phyloP scores from a whole-genome alignment of 2,113 vertebrate genomes.

The Perognathus longimembris region DNA sequence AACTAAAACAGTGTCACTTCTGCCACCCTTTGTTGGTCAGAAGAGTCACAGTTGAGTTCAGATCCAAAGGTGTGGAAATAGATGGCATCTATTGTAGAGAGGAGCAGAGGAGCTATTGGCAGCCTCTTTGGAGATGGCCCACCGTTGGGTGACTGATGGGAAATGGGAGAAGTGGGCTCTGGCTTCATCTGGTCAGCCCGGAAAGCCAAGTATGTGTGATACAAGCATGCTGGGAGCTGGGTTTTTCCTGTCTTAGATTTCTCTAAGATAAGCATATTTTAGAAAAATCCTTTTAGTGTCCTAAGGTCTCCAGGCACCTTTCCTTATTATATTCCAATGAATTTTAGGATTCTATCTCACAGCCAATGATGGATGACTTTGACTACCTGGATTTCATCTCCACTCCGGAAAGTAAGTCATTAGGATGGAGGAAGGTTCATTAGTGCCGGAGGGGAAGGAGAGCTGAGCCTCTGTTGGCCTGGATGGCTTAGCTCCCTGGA shows the following conservation, averaged over 20 bases:
- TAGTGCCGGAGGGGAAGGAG: background rate
- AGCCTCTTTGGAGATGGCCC: background rate
- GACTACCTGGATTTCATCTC: background rate
- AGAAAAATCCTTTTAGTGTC: constrained; percentile 47
- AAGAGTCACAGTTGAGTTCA: background rate
- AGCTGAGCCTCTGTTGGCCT: background rate
- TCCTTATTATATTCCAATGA: constrained; percentile 15
- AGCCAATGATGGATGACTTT: background rate
- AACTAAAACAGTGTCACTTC: constrained; percentile 4
- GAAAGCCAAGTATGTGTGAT: background rate
- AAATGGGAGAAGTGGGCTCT: background rate
- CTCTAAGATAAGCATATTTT: constrained; percentile 5
- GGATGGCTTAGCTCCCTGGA: background rate
- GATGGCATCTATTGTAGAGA: background rate
- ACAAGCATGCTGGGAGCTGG: background rate
- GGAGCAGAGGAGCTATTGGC: background rate
- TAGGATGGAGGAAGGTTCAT: background rate
- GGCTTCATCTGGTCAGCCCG: background rate
- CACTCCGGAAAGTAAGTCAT: background rate
- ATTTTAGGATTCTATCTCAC: constrained; percentile 55
- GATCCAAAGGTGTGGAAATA: background rate
- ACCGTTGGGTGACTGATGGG: background rate
- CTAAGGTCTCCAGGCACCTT: constrained; percentile 5
- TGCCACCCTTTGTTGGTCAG: background rate
- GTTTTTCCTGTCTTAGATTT: constrained; percentile 31